Conservation (phyloP, 2,113 vertebrate species). For the Delphinapterus leucas region DNA sequence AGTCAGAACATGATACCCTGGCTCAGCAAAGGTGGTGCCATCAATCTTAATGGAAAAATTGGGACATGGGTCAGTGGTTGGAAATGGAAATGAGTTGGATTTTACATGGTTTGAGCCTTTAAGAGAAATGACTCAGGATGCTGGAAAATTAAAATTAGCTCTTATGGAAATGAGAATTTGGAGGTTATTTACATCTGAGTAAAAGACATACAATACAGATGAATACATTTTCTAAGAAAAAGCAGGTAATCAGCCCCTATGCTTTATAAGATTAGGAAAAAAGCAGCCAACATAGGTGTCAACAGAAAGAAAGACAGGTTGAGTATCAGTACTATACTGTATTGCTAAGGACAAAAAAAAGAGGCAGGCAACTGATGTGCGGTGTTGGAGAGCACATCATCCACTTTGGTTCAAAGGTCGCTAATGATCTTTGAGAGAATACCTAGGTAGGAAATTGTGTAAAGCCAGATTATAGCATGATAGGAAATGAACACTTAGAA, state of each 20-base stretch:
- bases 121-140: background rate
- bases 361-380: no score
- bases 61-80: background rate
- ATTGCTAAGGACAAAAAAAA: background rate
- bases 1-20: background rate
- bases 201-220: background rate
- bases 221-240: background rate
- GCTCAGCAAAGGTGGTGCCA: background rate
- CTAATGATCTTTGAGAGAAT: background rate
- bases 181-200: background rate
- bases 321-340: rapidly evolving
- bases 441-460: background rate
- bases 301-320: background rate
- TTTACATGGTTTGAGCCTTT: background rate
- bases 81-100: background rate
- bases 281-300: background rate
- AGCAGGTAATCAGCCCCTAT: background rate
- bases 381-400: background rate
- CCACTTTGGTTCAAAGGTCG: background rate
- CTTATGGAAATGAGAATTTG: background rate
- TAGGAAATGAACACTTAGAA: background rate
- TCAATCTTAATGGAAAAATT: background rate
- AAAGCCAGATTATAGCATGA: background rate
- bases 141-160: background rate
- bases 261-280: background rate